Evolutionary conservation across 2,888 invertebrate species (phyloP), one percentile per base, ranked within the genome.

Genomic region (Pammene fasciana): DNA sequence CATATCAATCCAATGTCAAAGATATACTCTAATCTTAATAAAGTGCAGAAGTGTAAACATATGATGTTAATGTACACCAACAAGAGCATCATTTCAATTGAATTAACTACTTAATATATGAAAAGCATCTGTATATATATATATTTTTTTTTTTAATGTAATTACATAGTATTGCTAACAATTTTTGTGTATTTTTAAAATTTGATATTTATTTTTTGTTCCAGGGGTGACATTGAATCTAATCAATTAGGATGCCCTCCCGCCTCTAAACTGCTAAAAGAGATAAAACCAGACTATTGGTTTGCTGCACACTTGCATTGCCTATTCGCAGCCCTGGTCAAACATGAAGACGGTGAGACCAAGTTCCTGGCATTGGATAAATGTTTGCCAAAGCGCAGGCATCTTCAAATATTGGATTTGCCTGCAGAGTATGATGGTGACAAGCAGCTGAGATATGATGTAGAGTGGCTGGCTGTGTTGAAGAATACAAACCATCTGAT

Each of bases 271-370:
- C 87, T 99, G 43, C 88, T 99, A n/a, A 92, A 95, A 67, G 86
- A 93, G 46, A 85, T 99, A 65, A 95, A 97, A 83, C 99, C 99
- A 9, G 92, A 93, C 0, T 97, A 97, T 88, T 99, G 99, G 99
- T 99, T 99, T 91, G 93, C 99, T 9, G 99, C 99, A 41, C 99
- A 99, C 93, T 93, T 99, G 74, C 99, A 99, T 88, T 97, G 97
- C 77, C 97, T 98, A 89, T 99, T 99, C 92, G 95, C 97, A 11
- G 99, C 99, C 0, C 76, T 97, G 3, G 95, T 99, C 6, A 94
- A 95, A 45, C 98, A 99, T 85, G 88, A 89, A 14, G 85, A 89
- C 13, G 81, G 73, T 43, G 86, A 91, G 80, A 87, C 99, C 0
- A 97, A 96, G 83, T 99, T 99, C 87, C 88, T 99, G 74, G 97